Evolutionary conservation across 2,113 vertebrate genomes (phyloP).

Genomic region (Prionailurus viverrinus): DNA sequence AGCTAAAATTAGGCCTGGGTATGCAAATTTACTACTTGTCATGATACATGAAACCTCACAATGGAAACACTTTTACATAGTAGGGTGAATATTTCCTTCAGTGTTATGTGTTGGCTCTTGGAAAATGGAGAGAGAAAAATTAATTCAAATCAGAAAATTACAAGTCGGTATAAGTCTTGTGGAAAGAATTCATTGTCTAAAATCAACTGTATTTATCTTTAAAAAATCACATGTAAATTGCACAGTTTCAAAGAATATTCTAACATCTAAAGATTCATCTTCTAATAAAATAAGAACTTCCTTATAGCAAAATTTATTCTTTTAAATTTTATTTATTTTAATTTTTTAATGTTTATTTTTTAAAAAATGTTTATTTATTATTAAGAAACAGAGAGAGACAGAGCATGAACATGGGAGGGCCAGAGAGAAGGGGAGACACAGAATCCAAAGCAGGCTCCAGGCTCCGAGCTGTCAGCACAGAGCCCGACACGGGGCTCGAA

Average conservation of each 20-base stretch:
- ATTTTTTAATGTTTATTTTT: too few species aligned
- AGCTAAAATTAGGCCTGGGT: constrained; percentile 25
- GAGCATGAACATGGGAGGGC: too few species aligned
- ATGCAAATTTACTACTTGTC: not conserved
- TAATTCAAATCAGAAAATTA: not conserved
- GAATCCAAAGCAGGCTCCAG: too few species aligned
- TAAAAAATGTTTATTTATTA: too few species aligned
- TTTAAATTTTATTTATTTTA: too few species aligned
- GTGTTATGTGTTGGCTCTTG: not conserved
- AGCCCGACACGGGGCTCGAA: too few species aligned
- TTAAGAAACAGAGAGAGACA: too few species aligned
- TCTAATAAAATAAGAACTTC: not conserved
- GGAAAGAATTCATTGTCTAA: not conserved
- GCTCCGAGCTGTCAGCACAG: too few species aligned
- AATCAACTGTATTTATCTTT: not conserved
- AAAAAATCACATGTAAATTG: not conserved
- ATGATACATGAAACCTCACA: not conserved
- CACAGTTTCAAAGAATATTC: not conserved
- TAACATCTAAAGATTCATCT: not conserved
- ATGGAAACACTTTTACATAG: not conserved
- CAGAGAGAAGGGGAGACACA: too few species aligned
- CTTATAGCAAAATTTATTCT: not conserved
- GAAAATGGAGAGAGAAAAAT: not conserved
- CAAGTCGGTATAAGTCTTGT: not conserved
- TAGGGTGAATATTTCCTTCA: not conserved